Conservation (phyloP, 2,113 vertebrate species). For the Engraulis encrasicolus region DNA sequence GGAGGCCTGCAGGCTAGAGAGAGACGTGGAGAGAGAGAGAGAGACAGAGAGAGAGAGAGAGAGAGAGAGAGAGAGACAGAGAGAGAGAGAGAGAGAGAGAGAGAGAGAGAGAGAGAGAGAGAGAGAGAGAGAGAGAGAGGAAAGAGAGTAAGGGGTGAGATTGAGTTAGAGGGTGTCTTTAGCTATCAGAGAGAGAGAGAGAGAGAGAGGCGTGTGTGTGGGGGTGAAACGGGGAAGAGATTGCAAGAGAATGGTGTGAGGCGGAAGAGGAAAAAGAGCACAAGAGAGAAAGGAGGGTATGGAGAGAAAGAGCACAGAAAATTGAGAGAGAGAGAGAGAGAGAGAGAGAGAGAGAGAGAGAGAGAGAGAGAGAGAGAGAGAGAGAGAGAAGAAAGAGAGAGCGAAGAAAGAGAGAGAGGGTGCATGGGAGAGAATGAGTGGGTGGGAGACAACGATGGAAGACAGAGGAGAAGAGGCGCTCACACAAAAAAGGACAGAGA, state of each 20-base stretch:
- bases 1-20: constrained; percentile 64
- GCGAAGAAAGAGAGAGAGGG: background rate
- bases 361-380: background rate
- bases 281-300: too few relatives aligned
- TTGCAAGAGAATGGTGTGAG: too few relatives aligned
- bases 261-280: too few relatives aligned
- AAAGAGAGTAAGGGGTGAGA: background rate
- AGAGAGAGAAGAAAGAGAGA: constrained; percentile 41
- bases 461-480: background rate
- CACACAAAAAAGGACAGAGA: background rate
- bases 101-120: constrained; percentile 45
- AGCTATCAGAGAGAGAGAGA: background rate
- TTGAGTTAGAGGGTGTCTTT: too few relatives aligned
- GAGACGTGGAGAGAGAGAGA: background rate
- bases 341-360: constrained; percentile 39
- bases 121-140: constrained; percentile 41
- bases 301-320: background rate
- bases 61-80: constrained; percentile 34
- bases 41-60: constrained; percentile 24
- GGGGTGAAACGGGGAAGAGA: too few relatives aligned
- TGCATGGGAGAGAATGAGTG: too few relatives aligned
- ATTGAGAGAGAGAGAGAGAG: constrained; percentile 44
- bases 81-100: background rate
- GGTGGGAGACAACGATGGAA: too few relatives aligned
- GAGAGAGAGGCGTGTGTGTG: constrained; percentile 38